Conservation (phyloP, 2,888 invertebrate species). For the Tenthredo scrophulariae region DNA sequence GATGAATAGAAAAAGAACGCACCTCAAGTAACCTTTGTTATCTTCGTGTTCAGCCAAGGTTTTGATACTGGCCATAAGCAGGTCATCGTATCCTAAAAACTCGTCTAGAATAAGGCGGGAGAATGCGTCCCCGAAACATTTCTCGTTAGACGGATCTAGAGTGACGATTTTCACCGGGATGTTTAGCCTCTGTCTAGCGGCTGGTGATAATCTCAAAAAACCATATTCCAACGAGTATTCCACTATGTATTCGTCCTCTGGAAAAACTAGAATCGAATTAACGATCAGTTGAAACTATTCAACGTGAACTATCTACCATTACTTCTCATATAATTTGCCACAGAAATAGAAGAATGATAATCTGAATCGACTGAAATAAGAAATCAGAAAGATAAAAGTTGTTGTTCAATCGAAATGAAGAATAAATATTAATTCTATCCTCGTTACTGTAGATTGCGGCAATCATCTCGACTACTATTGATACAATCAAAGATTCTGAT, state of each 20-base stretch:
- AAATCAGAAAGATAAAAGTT: constrained; percentile 14
- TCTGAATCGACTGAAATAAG: constrained; percentile 7
- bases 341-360: not conserved
- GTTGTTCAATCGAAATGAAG: too few relatives aligned
- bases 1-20: constrained; percentile 56
- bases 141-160: constrained; percentile 91
- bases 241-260: constrained; percentile 96
- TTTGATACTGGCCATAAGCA: constrained; percentile 98
- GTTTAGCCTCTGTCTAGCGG: constrained; percentile 91
- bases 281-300: constrained; percentile 43
- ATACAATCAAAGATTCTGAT: too few relatives aligned
- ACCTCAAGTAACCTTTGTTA: constrained; percentile 96
- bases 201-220: constrained; percentile 93
- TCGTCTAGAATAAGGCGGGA: constrained; percentile 94
- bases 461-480: too few relatives aligned
- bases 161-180: constrained; percentile 95
- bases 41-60: constrained; percentile 97
- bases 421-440: too few relatives aligned
- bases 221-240: constrained; percentile 99
- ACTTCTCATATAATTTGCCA: not conserved
- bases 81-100: constrained; percentile 97
- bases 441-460: too few relatives aligned
- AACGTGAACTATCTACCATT: not conserved
- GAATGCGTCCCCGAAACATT: constrained; percentile 96
- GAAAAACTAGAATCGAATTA: constrained; percentile 79